Evolutionary conservation across 2,888 invertebrate species (phyloP).

Genomic region (Epinotia demarniana): DNA sequence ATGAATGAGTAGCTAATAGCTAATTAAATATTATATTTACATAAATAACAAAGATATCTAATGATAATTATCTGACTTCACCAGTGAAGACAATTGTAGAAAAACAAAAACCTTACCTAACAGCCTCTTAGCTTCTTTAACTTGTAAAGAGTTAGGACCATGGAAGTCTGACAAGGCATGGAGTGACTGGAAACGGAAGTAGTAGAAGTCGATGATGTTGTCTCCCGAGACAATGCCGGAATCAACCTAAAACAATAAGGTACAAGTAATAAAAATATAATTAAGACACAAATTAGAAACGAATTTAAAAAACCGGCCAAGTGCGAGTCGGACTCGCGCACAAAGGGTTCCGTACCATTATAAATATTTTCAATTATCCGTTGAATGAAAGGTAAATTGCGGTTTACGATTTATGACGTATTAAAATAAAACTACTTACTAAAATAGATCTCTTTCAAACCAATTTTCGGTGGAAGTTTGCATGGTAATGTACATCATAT

Average conservation of each 20-base stretch:
- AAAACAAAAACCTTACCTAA: slow-evolving; percentile 73
- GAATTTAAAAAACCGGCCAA: background rate
- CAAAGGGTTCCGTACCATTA: too few relatives aligned
- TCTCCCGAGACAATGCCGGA: slow-evolving; percentile 80
- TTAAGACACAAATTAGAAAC: too few relatives aligned
- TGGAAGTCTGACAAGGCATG: slow-evolving; percentile 87
- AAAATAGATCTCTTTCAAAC: too few relatives aligned
- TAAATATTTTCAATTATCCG: too few relatives aligned
- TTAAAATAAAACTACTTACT: too few relatives aligned
- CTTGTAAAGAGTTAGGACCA: slow-evolving; percentile 86
- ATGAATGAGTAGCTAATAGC: too few relatives aligned
- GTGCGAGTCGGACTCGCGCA: too few relatives aligned
- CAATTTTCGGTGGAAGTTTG: too few relatives aligned
- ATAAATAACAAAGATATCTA: background rate
- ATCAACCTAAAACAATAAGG: slow-evolving; percentile 64
- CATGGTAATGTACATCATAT: too few relatives aligned
- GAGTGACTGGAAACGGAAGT: slow-evolving; percentile 87
- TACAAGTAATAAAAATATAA: background rate
- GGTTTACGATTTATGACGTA: too few relatives aligned
- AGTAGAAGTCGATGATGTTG: slow-evolving; percentile 86
- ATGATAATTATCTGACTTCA: background rate
- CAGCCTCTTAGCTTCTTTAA: slow-evolving; percentile 86
- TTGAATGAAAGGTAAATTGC: too few relatives aligned
- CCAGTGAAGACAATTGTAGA: background rate
- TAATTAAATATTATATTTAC: background rate